A percentile compares a stretch with the other conserved stretches of the same genome.
Evolutionary conservation across 2,797 vertebrate species (phyloP).

Genomic region (Pipistrellus pipistrellus): DNA sequence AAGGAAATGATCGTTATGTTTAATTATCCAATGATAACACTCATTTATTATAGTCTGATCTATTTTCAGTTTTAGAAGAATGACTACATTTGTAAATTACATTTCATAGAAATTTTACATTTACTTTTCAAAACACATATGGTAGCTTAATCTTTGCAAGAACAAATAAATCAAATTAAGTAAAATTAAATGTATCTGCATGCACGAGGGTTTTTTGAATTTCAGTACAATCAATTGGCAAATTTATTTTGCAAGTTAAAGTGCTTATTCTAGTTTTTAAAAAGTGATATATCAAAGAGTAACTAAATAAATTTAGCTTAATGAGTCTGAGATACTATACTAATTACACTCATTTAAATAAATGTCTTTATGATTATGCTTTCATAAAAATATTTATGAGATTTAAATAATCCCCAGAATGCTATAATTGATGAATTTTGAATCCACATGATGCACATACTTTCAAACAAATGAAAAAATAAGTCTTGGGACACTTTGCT

Average conservation of each 20-base stretch:
- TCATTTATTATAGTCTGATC: not conserved
- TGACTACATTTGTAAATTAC: not conserved
- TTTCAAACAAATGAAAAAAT: constrained; percentile 62
- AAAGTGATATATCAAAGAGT: constrained; percentile 75
- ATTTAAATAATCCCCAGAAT: constrained; percentile 79
- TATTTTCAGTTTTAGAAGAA: constrained; percentile 27
- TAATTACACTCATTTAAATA: constrained; percentile 82
- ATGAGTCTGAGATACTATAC: constrained; percentile 82
- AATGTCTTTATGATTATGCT: constrained; percentile 80
- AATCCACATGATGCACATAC: not conserved
- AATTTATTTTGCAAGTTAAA: constrained; percentile 77
- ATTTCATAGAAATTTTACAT: not conserved
- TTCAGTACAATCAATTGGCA: constrained; percentile 70
- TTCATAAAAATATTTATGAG: constrained; percentile 79
- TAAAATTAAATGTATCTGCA: constrained; percentile 66
- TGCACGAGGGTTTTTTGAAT: constrained; percentile 67
- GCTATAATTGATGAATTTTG: constrained; percentile 61
- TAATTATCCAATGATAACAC: not conserved
- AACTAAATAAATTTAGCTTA: constrained; percentile 84
- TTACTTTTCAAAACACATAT: constrained; percentile 35
- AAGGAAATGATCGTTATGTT: not conserved
- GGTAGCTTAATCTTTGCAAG: not conserved
- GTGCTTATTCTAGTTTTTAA: constrained; percentile 78
- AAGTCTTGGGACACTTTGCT: not conserved
- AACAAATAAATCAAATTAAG: constrained; percentile 67